Conservation (phyloP, 2,797 vertebrate species). For the Peromyscus attwateri region DNA sequence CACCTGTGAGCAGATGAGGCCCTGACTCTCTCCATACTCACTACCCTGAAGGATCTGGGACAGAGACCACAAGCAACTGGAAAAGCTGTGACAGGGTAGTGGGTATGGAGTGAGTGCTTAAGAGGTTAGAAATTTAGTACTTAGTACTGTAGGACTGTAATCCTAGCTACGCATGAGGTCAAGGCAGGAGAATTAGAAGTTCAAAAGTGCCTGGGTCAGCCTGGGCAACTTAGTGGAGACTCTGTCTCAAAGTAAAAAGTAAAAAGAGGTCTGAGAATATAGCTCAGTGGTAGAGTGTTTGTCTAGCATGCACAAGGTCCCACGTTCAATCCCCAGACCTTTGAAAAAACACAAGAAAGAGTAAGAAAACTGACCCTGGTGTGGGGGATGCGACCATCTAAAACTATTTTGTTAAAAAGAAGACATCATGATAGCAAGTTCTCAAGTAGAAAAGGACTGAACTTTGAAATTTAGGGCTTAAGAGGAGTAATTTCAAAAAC, state of each 20-base stretch:
- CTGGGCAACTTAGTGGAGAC: neutral
- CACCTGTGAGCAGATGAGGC: neutral
- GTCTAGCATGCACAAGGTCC: neutral
- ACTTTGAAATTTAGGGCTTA: neutral
- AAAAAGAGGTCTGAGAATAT: neutral
- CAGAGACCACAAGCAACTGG: neutral
- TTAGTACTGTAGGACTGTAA: neutral
- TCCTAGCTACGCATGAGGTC: neutral
- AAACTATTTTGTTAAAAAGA: neutral
- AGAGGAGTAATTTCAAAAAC: neutral
- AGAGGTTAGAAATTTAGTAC: neutral
- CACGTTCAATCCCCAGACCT: neutral
- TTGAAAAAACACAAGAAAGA: neutral
- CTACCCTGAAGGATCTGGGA: rapidly evolving
- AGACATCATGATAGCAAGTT: neutral
- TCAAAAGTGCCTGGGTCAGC: neutral
- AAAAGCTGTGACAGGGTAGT: neutral
- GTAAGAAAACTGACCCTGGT: neutral
- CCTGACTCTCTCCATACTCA: neutral
- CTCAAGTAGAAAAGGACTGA: slow-evolving; percentile 4
- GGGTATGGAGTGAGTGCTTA: neutral
- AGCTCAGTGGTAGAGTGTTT: neutral
- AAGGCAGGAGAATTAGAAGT: neutral
- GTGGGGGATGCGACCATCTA: rapidly evolving
- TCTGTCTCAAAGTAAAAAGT: neutral